These are phyloP conservation scores for Lycaon pictus DNA, from an alignment of 2,113 vertebrate genomes.

Conservation along the genomic window DNA sequence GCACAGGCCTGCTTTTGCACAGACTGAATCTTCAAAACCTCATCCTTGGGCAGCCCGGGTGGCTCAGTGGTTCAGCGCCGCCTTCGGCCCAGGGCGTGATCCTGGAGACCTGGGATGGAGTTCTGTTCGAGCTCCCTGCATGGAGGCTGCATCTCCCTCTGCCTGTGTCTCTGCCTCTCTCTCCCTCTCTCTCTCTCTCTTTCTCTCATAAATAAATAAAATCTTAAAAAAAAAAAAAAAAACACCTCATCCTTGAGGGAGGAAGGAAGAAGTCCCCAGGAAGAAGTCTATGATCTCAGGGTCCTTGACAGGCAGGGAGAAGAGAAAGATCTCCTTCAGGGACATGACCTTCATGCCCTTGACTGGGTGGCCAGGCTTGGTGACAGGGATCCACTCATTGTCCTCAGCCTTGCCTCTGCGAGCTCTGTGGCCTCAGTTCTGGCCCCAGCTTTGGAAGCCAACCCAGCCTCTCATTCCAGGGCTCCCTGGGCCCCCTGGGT, in stretches of 20 bases:
- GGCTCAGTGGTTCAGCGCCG: too few relatives aligned
- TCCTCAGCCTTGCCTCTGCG: background rate
- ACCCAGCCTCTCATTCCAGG: background rate
- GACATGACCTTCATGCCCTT: background rate
- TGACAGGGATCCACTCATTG: background rate
- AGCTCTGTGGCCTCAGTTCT: background rate
- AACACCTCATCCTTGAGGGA: background rate
- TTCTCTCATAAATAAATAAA: too few relatives aligned
- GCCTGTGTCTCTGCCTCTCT: too few relatives aligned
- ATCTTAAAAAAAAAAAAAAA: too few relatives aligned
- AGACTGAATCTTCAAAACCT: background rate
- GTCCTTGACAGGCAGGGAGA: background rate
- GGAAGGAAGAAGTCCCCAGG: background rate
- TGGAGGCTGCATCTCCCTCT: too few relatives aligned
- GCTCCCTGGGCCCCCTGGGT: background rate
- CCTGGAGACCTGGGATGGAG: too few relatives aligned
- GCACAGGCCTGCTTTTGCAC: background rate
- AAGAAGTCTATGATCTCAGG: background rate
- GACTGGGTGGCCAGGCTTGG: background rate
- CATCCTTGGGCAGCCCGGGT: background rate
- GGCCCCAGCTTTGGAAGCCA: background rate
- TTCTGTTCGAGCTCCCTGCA: too few relatives aligned
- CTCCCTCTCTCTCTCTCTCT: too few relatives aligned
- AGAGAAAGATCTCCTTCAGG: background rate
- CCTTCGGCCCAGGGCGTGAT: too few relatives aligned